Base-by-base conservation (phyloP, 2,797 vertebrate species). In the Enteromius afrohamiltoni region DNA sequence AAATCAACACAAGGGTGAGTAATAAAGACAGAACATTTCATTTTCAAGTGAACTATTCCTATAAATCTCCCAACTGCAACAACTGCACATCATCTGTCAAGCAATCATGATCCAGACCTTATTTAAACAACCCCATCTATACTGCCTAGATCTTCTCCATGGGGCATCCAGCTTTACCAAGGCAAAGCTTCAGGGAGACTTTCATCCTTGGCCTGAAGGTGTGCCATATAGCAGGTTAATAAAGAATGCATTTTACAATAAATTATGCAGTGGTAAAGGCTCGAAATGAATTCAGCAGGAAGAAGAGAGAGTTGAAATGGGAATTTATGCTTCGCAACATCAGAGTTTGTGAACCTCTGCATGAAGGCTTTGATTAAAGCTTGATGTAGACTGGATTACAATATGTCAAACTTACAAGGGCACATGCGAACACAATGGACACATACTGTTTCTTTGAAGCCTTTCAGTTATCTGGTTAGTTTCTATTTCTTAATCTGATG, bases 201-300 rank as follows among this genome's bases (percentile, higher is more conserved):
- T 85, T 80, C 58, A 83, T 78, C 83, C 77, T 67, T 74, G 17
- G 77, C 74, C 80, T 62, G 37, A 71, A 77, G 76, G 60, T 80
- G 65, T 47, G 77, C 26, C 67, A 64, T 81, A 79, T 73, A 77
- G 80, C 53, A 60, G 78, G 79, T 65, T 49, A 90, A 91, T 91
- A 89, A 88, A 90, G 90, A 88, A 91, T 89, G 90, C 73, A 90
- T 88, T 82, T 75, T 84, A 65, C 34, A n/a, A 67, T 91, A 79
- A 92, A 90, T 83, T 83, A 83, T 83, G 82, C 75, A 83, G 65
- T 47, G 65, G 64, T 70, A 78, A 62, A 45, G 75, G 64, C 74
- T 83, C 16, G 2, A 60, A 70, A 83, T 83, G 74, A 83, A 83
- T 83, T 70, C 65, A 83, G 53, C 40, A 70, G 82, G 65, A 83